Evolutionary conservation across 2,888 invertebrate species (phyloP).

Genomic region (Agrilus cyanescens): DNA sequence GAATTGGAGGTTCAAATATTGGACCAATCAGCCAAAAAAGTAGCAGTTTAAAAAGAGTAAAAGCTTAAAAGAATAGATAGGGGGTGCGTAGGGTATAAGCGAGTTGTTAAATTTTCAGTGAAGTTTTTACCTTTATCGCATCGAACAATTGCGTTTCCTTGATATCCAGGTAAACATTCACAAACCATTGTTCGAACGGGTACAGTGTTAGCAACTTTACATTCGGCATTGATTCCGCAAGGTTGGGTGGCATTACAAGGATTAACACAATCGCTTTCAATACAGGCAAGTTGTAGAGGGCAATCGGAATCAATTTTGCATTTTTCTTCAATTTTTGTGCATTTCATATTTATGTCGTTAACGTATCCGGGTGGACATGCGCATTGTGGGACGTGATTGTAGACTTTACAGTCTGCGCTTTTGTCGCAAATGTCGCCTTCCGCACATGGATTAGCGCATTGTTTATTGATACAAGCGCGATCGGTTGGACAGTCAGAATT

Average conservation of each 20-base stretch:
- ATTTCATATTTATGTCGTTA: constrained; percentile 51
- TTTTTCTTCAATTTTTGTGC: constrained; percentile 45
- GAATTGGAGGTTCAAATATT: not conserved
- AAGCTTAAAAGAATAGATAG: too few relatives aligned
- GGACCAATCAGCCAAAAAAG: not conserved
- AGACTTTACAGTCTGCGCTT: constrained; percentile 63
- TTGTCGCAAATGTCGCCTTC: constrained; percentile 54
- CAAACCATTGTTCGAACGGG: constrained; percentile 84
- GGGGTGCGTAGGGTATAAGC: not conserved
- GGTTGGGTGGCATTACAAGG: constrained; percentile 70
- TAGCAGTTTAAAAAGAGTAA: too few relatives aligned
- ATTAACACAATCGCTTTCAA: constrained; percentile 69
- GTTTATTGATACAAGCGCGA: constrained; percentile 69
- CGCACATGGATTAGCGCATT: constrained; percentile 68
- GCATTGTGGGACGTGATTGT: constrained; percentile 67
- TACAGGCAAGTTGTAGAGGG: constrained; percentile 70
- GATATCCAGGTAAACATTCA: constrained; percentile 73
- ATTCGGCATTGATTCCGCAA: constrained; percentile 70
- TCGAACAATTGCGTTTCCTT: constrained; percentile 74
- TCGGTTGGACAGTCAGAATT: constrained; percentile 71
- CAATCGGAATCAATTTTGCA: constrained; percentile 75
- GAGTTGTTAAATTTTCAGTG: not conserved
- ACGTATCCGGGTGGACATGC: constrained; percentile 67
- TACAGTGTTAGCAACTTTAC: constrained; percentile 66
- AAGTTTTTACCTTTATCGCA: constrained; percentile 63